phyloP scores from a whole-genome alignment of 1,140 invertebrate genomes.

The Brachionus plicatilis region DNA sequence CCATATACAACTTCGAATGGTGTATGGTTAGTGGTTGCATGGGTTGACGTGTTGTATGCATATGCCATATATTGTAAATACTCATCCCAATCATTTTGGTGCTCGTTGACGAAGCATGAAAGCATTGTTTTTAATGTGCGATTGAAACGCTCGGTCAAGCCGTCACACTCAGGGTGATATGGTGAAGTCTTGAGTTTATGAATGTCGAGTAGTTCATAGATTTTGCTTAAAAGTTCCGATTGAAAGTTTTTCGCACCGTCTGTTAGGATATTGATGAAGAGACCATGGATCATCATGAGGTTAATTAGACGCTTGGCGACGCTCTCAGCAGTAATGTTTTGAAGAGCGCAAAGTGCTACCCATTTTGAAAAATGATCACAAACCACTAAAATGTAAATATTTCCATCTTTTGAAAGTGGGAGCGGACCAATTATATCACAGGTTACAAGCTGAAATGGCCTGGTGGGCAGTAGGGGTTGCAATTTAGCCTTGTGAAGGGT shows the following conservation, averaged over 20 bases:
- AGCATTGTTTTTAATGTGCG: conserved; percentile 13
- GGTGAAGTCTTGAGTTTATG: conserved; percentile 38
- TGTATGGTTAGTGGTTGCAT: not conserved
- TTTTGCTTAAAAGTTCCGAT: conserved; percentile 40
- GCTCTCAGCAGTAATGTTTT: not conserved
- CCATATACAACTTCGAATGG: not conserved
- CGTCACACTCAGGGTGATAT: not conserved
- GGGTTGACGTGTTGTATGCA: not conserved
- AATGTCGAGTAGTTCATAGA: conserved; percentile 17
- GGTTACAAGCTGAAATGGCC: conserved; percentile 9
- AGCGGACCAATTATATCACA: conserved; percentile 43
- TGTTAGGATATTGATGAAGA: not conserved
- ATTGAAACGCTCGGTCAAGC: conserved; percentile 21
- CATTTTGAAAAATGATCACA: conserved; percentile 54
- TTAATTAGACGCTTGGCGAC: conserved; percentile 36
- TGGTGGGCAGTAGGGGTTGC: not conserved
- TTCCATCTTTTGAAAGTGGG: conserved; percentile 41
- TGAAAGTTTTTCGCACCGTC: conserved; percentile 42
- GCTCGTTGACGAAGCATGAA: conserved; percentile 1
- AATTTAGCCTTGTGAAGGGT: not conserved
- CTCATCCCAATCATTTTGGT: conserved; percentile 1
- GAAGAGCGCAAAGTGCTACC: conserved; percentile 46
- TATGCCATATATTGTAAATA: not conserved
- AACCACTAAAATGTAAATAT: conserved; percentile 50
- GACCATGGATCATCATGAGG: conserved; percentile 7